Base-by-base conservation (phyloP, 2,888 invertebrate genomes). In the Tinea semifulvella region DNA sequence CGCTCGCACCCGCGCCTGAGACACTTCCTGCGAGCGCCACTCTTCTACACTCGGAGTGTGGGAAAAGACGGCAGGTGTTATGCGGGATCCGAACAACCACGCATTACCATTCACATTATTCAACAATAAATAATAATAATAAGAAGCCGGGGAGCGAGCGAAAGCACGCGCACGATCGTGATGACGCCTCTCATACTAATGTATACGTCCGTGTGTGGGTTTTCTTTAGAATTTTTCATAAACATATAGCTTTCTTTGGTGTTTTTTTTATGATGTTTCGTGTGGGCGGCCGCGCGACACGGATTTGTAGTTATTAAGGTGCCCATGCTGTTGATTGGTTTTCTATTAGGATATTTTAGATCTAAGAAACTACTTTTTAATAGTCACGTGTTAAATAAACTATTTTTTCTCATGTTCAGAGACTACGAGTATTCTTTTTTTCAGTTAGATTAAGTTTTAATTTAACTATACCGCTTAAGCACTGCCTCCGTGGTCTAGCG, bases 11-110 rank as follows among this genome's bases (percentile, higher is more conserved):
- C 73, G 61, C 64, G 55, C 49, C 55, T 53, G 46, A 31, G 26
- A 35, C 66, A 63, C 74, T 72, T 73, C 74, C 71, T 75, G 73
- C 72, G 69, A 73, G 58, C 36, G 18, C 17, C 17, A 36, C 36
- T 36, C 17, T 10, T 36, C 36, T 36, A 16, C 14, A 66, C 68
- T 59, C 65, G 22, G 76, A 82, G 71, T 82, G 83, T 83, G 83
- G 83, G 83, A 83, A 83, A 81, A 79, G 68, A 74, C 75, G 82
- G 83, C 83, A 84, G 84, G 83, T 84, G 84, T 72, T 80, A 75
- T 75, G 82, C 79, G 77, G 72, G 77, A 80, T 82, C 81, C 79
- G 81, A 80, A 79, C 79, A 76, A 74, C 77, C 76, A 79, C 69
- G 79, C 77, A 80, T 79, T 80, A 80, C 79, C 77, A 80, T 80